Base-by-base conservation (phyloP, 2,888 invertebrate species). In the Ganaspis brasiliensis region DNA sequence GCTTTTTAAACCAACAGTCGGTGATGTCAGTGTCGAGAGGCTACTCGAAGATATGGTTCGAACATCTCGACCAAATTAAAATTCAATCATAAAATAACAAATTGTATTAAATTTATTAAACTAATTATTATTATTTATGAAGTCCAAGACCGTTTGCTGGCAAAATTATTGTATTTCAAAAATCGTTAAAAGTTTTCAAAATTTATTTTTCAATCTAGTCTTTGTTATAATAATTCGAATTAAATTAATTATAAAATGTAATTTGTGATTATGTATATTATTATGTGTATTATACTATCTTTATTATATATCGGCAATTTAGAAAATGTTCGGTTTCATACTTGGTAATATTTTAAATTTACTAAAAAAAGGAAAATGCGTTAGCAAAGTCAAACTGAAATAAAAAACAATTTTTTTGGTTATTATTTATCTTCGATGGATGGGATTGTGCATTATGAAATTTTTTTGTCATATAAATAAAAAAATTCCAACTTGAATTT, bases 1-100 rank as follows among this genome's bases (percentile, higher is more conserved):
- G 12, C 94, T 98, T 77, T 97, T 98, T 92, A 94, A 95, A 77
- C 95, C 95, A 81, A 96, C 96, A 0, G 94, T 96, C 74, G 96
- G 96, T 12, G 94, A 95, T 83, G 95, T 95, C 37, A 94, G 95
- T 16, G 95, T 96, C 40, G 95, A 96, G 85, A 92, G 95, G 83
- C 91, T 96, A 55, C 90, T 96, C 59, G 93, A 94, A 19, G 95
- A 96, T 88, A 94, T 96, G 93, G 94, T 93, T 80, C 87, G 89
- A 52, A 88, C 89, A 1, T 86, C 90, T 2, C 85, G 89, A 74
- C 88, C 89, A 8, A 80, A 86, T 76, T 89, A 73, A 83, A 79
- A 59, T n/a, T 6, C 6, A 35, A 59, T 37, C 2, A 21, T 37
- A 35, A 9, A 21, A 14, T 21, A 3, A 2, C 1, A 12, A 40